Evolutionary conservation across 2,888 invertebrate genomes (phyloP), one percentile per base, ranked within the genome.

Genomic region (Eucera pruinosa): DNA sequence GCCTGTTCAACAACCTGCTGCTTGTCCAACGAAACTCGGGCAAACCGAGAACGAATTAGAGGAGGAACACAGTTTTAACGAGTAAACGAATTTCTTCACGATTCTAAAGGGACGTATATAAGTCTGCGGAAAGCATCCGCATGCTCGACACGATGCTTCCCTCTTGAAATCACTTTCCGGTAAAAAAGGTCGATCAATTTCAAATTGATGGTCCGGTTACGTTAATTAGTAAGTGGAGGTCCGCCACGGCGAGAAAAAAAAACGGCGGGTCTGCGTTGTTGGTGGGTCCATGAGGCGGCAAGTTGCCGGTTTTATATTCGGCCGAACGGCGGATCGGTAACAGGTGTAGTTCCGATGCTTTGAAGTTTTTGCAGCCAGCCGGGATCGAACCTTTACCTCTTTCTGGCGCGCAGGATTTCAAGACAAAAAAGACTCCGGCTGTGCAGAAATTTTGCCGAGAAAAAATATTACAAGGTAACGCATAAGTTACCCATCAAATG

Each of bases 201-300:
- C 79, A 87, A 87, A 89, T 89, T 89, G 89, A 89, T 89, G 82
- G 88, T 81, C 85, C 84, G 85, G 85, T 85, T 78, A 81, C 85
- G 85, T 85, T 85, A 85, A 85, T 85, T 85, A 85, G 83, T 78
- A 83, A 85, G 76, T 76, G 68, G 79, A 65, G 69, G 55, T 72
- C 76, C 83, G 73, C 39, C 65, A 30, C 62, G 65, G 69, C 15
- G 73, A 79, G 74, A 81, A 78, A 83, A 81, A 81, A 66, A 47
- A 50, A 52, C 30, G 48, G 27, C 43, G 25, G 25, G 18, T 2
- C 15, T 3, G 33, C 60, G 45, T 39, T 58, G 48, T 64, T 48
- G 71, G 69, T 50, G 64, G 72, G 47, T 61, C 62, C 61, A 25
- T 33, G 58, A 39, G 66, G 58, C 71, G 72, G 68, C 78, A 69